Evolutionary conservation across 2,888 invertebrate genomes (phyloP).

Genomic region (Leptopterna dolabrata): DNA sequence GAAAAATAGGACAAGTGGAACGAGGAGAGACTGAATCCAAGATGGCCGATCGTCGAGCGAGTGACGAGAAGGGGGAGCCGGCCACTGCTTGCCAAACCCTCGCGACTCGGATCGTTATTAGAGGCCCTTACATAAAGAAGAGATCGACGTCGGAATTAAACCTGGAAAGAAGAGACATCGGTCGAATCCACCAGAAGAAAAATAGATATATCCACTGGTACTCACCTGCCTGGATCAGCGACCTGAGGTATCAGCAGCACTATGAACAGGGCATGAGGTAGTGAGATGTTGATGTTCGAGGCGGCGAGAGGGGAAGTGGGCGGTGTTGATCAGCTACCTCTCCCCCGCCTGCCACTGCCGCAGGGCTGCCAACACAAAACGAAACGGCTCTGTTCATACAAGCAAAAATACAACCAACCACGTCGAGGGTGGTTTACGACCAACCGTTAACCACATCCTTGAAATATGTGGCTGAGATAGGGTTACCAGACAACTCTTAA

Average conservation of each 20-base stretch:
- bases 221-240: not conserved
- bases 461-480: too few species aligned
- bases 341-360: not conserved
- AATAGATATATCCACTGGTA: too few species aligned
- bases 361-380: not conserved
- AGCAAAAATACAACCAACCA: not conserved
- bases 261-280: not conserved
- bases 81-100: not conserved
- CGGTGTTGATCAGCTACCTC: not conserved
- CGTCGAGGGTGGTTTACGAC: not conserved
- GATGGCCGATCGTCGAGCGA: not conserved
- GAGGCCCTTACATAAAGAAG: not conserved
- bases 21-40: not conserved
- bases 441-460: not conserved
- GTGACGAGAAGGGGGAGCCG: not conserved
- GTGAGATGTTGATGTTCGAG: not conserved
- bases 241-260: not conserved
- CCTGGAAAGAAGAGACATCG: not conserved
- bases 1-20: not conserved
- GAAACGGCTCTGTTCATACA: not conserved
- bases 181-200: not conserved
- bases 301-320: not conserved
- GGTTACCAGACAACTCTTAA: too few species aligned
- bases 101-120: not conserved
- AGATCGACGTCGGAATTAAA: not conserved